A percentile compares a stretch with the other conserved stretches of the same genome.
Conservation (phyloP, 2,113 vertebrate genomes). For the Microcebus lehilahytsara region DNA sequence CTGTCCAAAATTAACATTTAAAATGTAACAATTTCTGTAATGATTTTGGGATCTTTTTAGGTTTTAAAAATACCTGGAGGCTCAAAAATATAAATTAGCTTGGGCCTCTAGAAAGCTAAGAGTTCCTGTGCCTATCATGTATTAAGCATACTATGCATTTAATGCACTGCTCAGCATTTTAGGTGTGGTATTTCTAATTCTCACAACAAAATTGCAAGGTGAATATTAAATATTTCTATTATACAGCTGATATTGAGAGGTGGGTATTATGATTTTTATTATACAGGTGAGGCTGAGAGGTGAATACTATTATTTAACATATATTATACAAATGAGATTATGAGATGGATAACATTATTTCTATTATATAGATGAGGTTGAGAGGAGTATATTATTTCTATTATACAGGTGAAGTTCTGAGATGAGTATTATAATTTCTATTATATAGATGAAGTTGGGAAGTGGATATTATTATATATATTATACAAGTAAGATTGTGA, state of each 20-base stretch:
- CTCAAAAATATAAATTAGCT: constrained; percentile 18
- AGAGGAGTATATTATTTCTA: background rate
- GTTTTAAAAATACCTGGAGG: constrained; percentile 12
- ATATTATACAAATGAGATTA: background rate
- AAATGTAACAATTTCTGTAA: constrained; percentile 2
- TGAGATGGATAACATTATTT: background rate
- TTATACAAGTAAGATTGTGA: background rate
- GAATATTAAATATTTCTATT: background rate
- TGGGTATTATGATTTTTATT: background rate
- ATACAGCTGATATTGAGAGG: background rate
- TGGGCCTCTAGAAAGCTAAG: background rate
- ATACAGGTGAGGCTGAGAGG: background rate
- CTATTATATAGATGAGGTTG: background rate
- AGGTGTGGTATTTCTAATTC: constrained; percentile 32
- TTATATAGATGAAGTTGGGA: background rate
- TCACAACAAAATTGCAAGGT: background rate
- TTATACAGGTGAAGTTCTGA: background rate
- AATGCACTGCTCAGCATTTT: background rate
- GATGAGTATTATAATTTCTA: background rate
- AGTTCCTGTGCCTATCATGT: background rate
- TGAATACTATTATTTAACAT: background rate
- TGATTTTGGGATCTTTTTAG: constrained; percentile 19
- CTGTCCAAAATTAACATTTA: constrained; percentile 34
- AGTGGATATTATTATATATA: background rate
- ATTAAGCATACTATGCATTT: background rate